Evolutionary conservation across 2,888 invertebrate genomes (phyloP), one percentile per base, ranked within the genome.

Genomic region (Ochropleura leucogaster): DNA sequence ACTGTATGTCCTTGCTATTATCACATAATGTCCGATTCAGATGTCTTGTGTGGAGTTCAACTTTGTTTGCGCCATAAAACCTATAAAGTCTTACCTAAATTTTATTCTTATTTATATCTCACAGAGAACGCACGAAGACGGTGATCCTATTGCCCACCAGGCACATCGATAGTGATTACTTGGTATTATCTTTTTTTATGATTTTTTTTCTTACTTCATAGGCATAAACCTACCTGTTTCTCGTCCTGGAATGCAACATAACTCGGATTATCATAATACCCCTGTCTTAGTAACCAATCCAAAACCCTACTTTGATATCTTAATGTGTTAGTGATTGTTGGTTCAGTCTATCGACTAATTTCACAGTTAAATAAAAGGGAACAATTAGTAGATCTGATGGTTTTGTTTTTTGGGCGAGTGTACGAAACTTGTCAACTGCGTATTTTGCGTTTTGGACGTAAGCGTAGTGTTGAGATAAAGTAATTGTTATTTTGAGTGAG

Each of bases 101-200:
- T 67, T 73, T 68, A 71, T 84, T 83, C 47, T 71, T 74, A 84
- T 81, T 80, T 79, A 73, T 83, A 79, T 84, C 80, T 84, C 81
- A 74, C 84, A 82, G 84, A 79, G 51, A 59, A 79, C 73, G n/a
- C 79, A 79, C 47, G 70, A 64, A 79, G 83, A 64, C 80, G 64
- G 79, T 82, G 79, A 62, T 79, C 68, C 57, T 70, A 62, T 79
- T 66, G 59, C 63, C 62, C 69, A 70, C 73, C 73, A 70, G 73
- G 69, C 66, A 68, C 83, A 44, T 42, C 79, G 16, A 73, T 79
- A 83, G 64, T 49, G 72, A 69, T 69, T 55, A 68, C 46, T 79
- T 70, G 80, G 80, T 81, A 83, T 79, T 70, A 72, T 63, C 47
- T 78, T 67, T 80, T 62, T 63, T 74, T 75, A 42, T 57, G 57